Base-by-base conservation (phyloP, 2,888 invertebrate genomes). In the Ecdyonurus torrentis region DNA sequence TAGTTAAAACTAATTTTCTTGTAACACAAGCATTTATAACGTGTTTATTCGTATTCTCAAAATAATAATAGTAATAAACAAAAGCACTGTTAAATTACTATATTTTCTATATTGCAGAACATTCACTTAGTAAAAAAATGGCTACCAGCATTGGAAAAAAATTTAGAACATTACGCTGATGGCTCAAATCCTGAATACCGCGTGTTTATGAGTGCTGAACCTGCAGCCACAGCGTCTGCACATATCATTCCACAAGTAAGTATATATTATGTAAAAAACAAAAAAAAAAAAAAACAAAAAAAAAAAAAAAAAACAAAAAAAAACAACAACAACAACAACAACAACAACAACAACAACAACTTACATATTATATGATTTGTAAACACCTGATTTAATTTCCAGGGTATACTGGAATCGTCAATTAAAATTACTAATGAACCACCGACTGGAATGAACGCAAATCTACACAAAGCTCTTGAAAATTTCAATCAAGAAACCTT, bases 341-440 rank as follows among this genome's bases (percentile, higher is more conserved):
- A n/a, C n/a, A n/a, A n/a, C n/a, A n/a, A n/a, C n/a, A n/a, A n/a
- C n/a, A n/a, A n/a, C n/a, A n/a, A n/a, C n/a, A n/a, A n/a, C n/a
- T n/a, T n/a, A n/a, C 37, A 37, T 37, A 37, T 37, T 37, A 5
- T 37, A 10, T 37, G 7, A 5, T 37, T 10, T 37, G 15, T 37
- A 37, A 37, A 10, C 37, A 37, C 37, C 23, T 19, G 22, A 1
- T 19, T 22, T 53, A 53, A 23, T 20, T 64, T 52, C n/a, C 74
- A 86, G 81, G 96, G 96, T 0, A 93, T 97, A 65, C 76, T 97
- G 61, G 95, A 97, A 74, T 90, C 93, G 0, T 93, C 94, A 18
- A 96, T 97, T 68, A 97, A 97, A 79, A 95, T 97, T 65, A 96
- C 96, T 2, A 97, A 96, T 72, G 96, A 97, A 74, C 95, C 97